Base-by-base conservation (phyloP, 2,797 vertebrate genomes). In the Spinus pinus region DNA sequence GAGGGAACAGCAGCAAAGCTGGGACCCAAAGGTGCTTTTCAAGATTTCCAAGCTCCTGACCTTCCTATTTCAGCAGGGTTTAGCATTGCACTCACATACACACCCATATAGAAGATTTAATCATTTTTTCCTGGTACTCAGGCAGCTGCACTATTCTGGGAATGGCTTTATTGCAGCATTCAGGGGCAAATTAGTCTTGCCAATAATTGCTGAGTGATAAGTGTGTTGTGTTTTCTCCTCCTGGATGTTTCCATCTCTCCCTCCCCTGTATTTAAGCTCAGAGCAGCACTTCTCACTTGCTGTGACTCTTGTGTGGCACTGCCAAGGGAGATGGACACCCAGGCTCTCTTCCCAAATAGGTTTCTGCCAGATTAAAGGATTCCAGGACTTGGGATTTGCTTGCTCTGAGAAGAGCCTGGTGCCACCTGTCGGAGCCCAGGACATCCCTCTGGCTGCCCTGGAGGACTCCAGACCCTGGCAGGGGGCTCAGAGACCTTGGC, bases 161-260 rank as follows among this genome's bases (percentile, higher is more conserved):
- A 97, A 78, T 92, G 7, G 3, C 78, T 96, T 94, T 93, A 96
- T 90, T 88, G 83, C 94, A 93, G 81, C 84, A 87, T 81, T 95
- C 95, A 95, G 86, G 87, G 95, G 88, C 86, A 74, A 89, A 97
- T 98, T 94, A 96, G 88, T 88, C 91, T 93, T 91, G 94, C 94
- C 93, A 93, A 65, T 95, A 96, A 94, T 70, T 70, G 90, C 80
- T 88, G 53, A 56, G 53, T 15, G 31, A 56, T 33, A 56, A 56
- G 53, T 56, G 70, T 71, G 69, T 22, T 15, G 77, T 67, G 66
- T 13, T 41, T 46, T 85, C 50, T 95, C 81, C 79, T 72, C 73
- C 79, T 80, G 69, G 44, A 12, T 81, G 69, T n/a, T 78, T 77
- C 65, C 81, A 77, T 83, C 83, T 78, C 61, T 75, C 54, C 28